Conservation (phyloP, 2,888 invertebrate genomes). For the Macrophya alboannulata region DNA sequence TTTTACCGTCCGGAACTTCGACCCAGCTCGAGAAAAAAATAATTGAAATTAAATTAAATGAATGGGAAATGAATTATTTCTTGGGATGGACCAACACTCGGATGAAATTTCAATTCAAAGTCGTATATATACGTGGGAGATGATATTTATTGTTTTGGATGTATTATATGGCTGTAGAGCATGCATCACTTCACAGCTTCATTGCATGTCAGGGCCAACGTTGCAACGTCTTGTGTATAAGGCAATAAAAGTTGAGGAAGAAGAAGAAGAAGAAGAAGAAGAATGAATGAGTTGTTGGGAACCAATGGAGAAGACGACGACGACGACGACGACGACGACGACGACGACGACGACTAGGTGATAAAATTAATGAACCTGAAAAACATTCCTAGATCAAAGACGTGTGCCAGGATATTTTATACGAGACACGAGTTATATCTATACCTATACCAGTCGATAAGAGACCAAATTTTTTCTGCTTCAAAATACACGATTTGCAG, state of each 20-base stretch:
- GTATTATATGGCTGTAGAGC: not conserved
- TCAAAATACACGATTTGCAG: no score
- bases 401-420: not conserved
- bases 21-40: not conserved
- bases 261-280: not conserved
- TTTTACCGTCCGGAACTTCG: no score
- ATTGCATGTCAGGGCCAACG: not conserved
- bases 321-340: no score
- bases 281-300: not conserved
- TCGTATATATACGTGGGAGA: not conserved
- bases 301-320: not conserved
- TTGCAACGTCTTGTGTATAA: not conserved
- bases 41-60: not conserved
- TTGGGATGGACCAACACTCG: not conserved
- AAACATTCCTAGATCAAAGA: constrained; percentile 11
- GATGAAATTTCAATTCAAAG: not conserved
- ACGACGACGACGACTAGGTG: not conserved
- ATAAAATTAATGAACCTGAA: constrained; percentile 29
- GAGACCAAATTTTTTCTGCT: not conserved
- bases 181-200: constrained; percentile 8
- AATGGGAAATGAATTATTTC: not conserved
- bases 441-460: not conserved
- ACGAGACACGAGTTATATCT: not conserved
- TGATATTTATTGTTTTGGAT: not conserved
- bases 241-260: not conserved